Conservation (phyloP, 2,888 invertebrate species). For the Octonoba sinensis region DNA sequence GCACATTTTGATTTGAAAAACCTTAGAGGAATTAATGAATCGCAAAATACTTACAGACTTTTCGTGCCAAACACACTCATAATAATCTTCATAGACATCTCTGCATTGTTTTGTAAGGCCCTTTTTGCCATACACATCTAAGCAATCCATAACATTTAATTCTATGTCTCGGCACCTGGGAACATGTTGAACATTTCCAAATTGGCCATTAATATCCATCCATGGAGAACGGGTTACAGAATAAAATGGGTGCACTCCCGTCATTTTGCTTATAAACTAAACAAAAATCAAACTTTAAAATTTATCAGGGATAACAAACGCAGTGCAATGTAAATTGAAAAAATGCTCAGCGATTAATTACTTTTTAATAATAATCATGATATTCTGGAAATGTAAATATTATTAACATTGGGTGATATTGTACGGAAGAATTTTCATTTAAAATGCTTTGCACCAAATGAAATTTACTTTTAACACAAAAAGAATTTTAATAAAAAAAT, state of each 20-base stretch:
- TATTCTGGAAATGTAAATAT: too few species aligned
- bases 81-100: slow-evolving; percentile 24
- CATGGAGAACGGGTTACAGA: slow-evolving; percentile 12
- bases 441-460: too few species aligned
- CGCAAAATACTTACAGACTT: slow-evolving; percentile 27
- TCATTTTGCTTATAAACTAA: slow-evolving; percentile 8
- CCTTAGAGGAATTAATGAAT: background rate
- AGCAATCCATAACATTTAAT: slow-evolving; percentile 53
- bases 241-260: slow-evolving; percentile 6
- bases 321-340: too few species aligned
- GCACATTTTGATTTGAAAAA: too few species aligned
- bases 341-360: too few species aligned
- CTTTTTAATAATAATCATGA: too few species aligned
- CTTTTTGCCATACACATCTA: slow-evolving; percentile 53
- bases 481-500: too few species aligned
- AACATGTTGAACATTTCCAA: slow-evolving; percentile 16
- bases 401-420: too few species aligned
- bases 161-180: slow-evolving; percentile 43
- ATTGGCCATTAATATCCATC: slow-evolving; percentile 6
- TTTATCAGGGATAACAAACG: too few species aligned
- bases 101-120: slow-evolving; percentile 38
- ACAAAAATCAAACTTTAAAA: too few species aligned
- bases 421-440: too few species aligned
- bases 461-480: too few species aligned
- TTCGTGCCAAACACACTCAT: slow-evolving; percentile 25